Evolutionary conservation across 2,888 invertebrate species (phyloP), one percentile per base, ranked within the genome.

Genomic region (Gymnocheta viridis): DNA sequence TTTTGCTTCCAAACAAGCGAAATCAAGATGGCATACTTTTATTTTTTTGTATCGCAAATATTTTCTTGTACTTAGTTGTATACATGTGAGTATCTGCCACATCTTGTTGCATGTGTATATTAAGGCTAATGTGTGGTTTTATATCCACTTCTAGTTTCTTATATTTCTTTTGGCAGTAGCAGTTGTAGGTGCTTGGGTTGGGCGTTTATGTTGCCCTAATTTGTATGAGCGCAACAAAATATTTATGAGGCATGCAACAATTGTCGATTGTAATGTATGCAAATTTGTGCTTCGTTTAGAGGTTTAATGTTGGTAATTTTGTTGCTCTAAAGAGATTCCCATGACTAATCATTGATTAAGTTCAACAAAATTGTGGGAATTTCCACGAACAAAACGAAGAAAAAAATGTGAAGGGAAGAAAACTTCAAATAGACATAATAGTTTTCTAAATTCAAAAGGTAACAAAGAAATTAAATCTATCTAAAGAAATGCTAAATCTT

Each of bases 71-170:
- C 22, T 32, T 27, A 9, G 12, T 19, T 7, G 38, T 38, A 2
- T n/a, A n/a, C n/a, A n/a, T n/a, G n/a, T n/a, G 9, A 51, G 51
- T 51, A 32, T 29, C 54, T 70, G 66, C 69, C 62, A 58, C 76
- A 64, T 70, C 32, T 76, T 35, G 70, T 62, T 69, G 66, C 72
- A 69, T 82, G 82, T 69, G 62, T 74, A 10, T 83, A 84, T 84
- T 84, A 84, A 77, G 83, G 83, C 80, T 77, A 84, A 84, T 84
- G 67, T 81, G 81, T 84, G 81, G 76, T 84, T 77, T 83, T 29
- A 67, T 76, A 70, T 60, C 35, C 17, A 47, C 49, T 32, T 67
- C 32, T 17, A 56, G 27, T 32, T 17, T 17, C n/a, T 51, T 56
- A 10, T 27, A 3, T 67, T 60, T 41, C 22, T 67, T 49, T 44